These are phyloP conservation scores for Spinus olivaceus DNA, from an alignment of 2,797 vertebrate genomes.

Conservation along the genomic window DNA sequence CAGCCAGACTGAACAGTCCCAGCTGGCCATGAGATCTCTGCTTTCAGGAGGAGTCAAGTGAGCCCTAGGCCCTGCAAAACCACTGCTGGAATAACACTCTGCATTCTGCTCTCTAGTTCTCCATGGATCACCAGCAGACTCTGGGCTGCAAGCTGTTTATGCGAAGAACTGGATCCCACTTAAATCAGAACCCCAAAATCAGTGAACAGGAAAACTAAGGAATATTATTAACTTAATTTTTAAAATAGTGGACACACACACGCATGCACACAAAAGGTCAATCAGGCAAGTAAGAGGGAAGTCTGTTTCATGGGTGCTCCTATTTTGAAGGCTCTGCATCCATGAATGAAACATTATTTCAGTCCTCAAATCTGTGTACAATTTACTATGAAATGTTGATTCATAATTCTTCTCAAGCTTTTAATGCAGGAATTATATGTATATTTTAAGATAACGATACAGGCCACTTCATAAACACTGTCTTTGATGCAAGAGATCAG, in stretches of 20 bases:
- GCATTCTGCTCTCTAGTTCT: neutral
- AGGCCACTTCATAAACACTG: slow-evolving; percentile 61
- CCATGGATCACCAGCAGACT: neutral
- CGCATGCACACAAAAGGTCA: neutral
- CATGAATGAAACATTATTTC: slow-evolving; percentile 37
- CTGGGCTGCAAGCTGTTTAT: neutral
- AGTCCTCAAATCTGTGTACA: neutral
- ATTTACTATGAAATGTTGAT: slow-evolving; percentile 50
- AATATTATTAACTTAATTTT: neutral
- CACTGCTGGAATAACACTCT: neutral
- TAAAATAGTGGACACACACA: neutral
- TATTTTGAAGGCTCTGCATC: neutral
- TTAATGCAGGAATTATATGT: slow-evolving; percentile 30
- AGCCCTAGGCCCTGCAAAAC: neutral
- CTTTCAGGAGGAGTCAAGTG: neutral
- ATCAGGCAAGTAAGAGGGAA: neutral
- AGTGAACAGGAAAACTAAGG: neutral
- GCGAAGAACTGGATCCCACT: neutral
- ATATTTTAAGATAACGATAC: slow-evolving; percentile 39
- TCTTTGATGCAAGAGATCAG: slow-evolving; percentile 73
- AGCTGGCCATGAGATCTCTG: neutral
- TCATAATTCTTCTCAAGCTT: slow-evolving; percentile 42
- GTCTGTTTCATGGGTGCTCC: neutral
- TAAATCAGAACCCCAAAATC: neutral
- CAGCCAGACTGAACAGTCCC: neutral